Conservation (phyloP, 2,113 vertebrate species). For the Brienomyrus brachyistius region DNA sequence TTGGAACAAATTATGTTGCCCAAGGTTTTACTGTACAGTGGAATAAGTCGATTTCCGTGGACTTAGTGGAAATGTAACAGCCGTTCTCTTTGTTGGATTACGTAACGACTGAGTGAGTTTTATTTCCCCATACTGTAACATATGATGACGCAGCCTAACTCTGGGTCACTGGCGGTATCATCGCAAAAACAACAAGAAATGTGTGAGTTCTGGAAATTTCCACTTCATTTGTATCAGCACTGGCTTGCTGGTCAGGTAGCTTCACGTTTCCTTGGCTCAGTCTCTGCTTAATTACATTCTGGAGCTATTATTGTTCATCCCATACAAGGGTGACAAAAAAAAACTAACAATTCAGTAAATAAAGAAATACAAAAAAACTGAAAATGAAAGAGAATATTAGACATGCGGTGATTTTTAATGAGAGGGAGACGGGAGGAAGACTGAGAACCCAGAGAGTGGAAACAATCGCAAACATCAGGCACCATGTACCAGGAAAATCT, state of each 20-base stretch:
- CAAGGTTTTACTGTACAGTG: neutral
- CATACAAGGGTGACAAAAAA: neutral
- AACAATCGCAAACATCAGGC: conserved; percentile 19
- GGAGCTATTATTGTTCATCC: neutral
- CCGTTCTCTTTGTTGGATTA: neutral
- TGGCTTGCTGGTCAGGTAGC: neutral
- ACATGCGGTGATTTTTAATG: neutral
- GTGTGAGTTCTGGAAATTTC: neutral
- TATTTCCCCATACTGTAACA: neutral
- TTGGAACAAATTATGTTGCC: too few species aligned
- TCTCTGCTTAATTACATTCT: neutral
- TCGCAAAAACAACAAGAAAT: neutral
- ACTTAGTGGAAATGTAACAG: too few species aligned
- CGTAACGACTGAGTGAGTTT: neutral
- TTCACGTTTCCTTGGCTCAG: neutral
- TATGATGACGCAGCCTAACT: neutral
- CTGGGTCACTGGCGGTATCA: neutral
- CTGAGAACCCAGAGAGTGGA: conserved; percentile 40
- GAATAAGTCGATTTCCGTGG: neutral
- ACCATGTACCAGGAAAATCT: conserved; percentile 43
- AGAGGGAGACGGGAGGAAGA: too few species aligned
- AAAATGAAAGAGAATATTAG: neutral
- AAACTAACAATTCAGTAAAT: neutral
- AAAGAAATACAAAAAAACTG: neutral
- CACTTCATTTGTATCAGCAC: neutral